Percentiles rank a stretch among this genome's conserved stretches.
phyloP scores from a whole-genome alignment of 2,113 vertebrate species.

The Saguinus imperator region DNA sequence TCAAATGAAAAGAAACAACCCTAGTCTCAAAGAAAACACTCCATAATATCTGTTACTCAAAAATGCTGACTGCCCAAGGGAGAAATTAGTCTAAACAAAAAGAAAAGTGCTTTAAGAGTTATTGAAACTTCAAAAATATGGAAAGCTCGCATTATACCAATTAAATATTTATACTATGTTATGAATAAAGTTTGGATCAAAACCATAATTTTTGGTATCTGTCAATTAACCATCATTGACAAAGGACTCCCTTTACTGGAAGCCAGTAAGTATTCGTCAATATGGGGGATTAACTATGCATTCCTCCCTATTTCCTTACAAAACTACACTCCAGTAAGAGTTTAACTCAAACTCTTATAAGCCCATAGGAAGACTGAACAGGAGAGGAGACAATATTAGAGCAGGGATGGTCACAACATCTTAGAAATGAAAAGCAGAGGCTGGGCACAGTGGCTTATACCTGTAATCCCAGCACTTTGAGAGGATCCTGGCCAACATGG shows the following conservation, averaged over 20 bases:
- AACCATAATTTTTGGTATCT: background rate
- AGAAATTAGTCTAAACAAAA: background rate
- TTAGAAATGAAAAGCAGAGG: background rate
- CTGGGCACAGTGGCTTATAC: too few relatives aligned
- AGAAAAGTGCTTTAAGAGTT: background rate
- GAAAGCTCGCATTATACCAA: background rate
- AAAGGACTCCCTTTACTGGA: background rate
- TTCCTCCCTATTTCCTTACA: background rate
- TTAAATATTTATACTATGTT: background rate
- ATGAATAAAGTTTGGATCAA: background rate
- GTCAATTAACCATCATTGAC: background rate
- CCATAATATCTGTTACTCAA: background rate
- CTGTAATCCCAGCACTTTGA: too few relatives aligned
- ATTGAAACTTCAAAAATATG: background rate
- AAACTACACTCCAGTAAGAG: background rate
- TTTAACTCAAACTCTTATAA: background rate
- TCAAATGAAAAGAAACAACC: background rate
- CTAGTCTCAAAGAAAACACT: background rate
- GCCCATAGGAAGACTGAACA: background rate
- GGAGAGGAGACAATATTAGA: background rate
- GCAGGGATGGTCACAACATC: background rate
- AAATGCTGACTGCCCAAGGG: background rate
- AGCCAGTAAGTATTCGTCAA: background rate
- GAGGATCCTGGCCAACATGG: too few relatives aligned
- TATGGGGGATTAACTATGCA: background rate